Evolutionary conservation across 2,113 vertebrate genomes (phyloP).

Genomic region (Hoplias malabaricus): DNA sequence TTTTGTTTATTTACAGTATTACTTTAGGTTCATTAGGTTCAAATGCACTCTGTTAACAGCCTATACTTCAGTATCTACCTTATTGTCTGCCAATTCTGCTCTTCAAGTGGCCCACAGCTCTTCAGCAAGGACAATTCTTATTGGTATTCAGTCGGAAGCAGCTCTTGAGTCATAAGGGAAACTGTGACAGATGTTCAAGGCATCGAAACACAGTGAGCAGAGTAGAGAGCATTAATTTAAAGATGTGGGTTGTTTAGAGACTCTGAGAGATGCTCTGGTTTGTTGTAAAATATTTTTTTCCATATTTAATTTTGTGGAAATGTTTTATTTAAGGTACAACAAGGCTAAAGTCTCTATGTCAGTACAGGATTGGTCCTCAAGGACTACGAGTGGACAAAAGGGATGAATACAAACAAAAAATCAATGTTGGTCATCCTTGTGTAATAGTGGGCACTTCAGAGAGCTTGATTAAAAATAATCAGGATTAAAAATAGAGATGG

Average conservation of each 20-base stretch:
- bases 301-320: not conserved
- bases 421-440: not conserved
- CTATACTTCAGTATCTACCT: not conserved
- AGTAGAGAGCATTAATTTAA: not conserved
- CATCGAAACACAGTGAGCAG: not conserved
- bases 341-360: no score
- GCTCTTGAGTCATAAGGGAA: not conserved
- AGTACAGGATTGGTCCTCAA: not conserved
- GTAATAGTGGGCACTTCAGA: not conserved
- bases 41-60: not conserved
- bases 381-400: not conserved
- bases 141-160: not conserved
- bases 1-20: no score
- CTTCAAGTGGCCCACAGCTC: not conserved
- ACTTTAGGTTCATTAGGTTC: not conserved
- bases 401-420: not conserved
- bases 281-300: not conserved
- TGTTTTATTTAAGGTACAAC: not conserved
- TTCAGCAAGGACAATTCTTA: not conserved
- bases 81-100: not conserved
- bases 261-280: not conserved
- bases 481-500: not conserved
- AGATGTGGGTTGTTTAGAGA: not conserved
- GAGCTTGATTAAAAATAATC: slow-evolving; percentile 1
- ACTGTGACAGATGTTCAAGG: not conserved